Evolutionary conservation across 2,888 invertebrate genomes (phyloP).

Genomic region (Parnassius apollo): DNA sequence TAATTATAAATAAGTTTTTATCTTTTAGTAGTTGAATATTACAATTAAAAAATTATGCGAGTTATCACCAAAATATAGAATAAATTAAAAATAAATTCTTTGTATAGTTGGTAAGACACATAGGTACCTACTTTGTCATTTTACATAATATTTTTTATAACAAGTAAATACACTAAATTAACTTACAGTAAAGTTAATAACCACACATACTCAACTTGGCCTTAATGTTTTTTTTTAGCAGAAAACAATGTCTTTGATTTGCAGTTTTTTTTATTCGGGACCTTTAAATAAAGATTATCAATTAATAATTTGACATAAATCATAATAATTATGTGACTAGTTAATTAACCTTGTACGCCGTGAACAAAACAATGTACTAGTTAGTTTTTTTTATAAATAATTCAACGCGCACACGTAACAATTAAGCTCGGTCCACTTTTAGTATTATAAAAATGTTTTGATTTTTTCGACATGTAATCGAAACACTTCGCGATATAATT

Average conservation of each 20-base stretch:
- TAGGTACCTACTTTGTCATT: too few relatives aligned
- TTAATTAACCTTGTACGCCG: slow-evolving; percentile 21
- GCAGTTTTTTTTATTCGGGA: slow-evolving; percentile 1
- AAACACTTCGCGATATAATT: slow-evolving; percentile 13
- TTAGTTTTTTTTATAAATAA: slow-evolving; percentile 17
- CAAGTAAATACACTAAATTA: too few relatives aligned
- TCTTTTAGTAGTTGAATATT: too few relatives aligned
- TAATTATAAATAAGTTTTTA: too few relatives aligned
- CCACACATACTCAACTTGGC: slow-evolving; percentile 11
- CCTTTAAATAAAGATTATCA: slow-evolving; percentile 18
- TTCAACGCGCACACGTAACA: slow-evolving; percentile 6
- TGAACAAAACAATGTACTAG: slow-evolving; percentile 3
- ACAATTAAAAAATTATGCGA: too few relatives aligned
- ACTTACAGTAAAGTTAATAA: too few relatives aligned
- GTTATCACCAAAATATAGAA: too few relatives aligned
- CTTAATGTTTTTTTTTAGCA: slow-evolving; percentile 12
- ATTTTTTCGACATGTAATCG: slow-evolving; percentile 4
- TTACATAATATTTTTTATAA: too few relatives aligned
- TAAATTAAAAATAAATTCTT: too few relatives aligned
- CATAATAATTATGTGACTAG: slow-evolving; percentile 14
- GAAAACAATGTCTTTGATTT: slow-evolving; percentile 6
- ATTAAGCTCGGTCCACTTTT: slow-evolving; percentile 2
- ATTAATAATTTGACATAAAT: slow-evolving; percentile 18
- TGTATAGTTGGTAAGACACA: too few relatives aligned
- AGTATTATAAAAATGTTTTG: too few relatives aligned